Evolutionary conservation across 2,888 invertebrate species (phyloP), one percentile per base, ranked within the genome.

Genomic region (Corythucha ciliata): DNA sequence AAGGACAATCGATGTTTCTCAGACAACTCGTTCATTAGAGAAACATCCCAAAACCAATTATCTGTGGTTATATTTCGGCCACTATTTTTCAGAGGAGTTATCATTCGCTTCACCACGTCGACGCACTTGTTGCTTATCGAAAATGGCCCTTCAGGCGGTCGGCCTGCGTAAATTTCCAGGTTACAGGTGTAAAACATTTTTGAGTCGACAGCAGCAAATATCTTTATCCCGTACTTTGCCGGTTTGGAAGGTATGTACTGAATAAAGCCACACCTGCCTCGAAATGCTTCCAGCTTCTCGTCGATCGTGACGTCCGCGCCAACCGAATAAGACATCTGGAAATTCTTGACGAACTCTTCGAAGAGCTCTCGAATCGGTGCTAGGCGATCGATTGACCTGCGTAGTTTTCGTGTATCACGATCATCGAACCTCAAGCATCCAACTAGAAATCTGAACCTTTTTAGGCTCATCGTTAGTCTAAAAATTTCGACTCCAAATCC

Each of bases 1-100:
- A 36, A 37, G n/a, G 45, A 22, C n/a, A 25, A 18, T 32, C n/a
- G n/a, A n/a, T 32, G 18, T 55, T 37, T 27, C 45, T 54, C 25
- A 27, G 36, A 40, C 44, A 59, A 54, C 14, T 49, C 18, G 27
- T 29, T 22, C 33, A 56, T 27, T 26, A 65, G 59, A 45, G 61
- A 57, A n/a, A 45, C 16, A 24, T 60, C 59, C 26, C 62, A 61
- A 37, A 61, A 66, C 63, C 62, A 64, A 59, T 61, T 61, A 42
- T 61, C 61, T 21, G 55, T 45, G 2, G 60, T 66, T n/a, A 64
- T 52, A 48, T 64, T 63, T n/a, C 61, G 42, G 18, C 53, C 51
- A 7, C 57, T 52, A 55, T 59, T 59, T 50, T 60, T 61, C 49
- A 65, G 63, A 53, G 62, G 59, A 36, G 45, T 36, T 18, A 55